Evolutionary conservation across 2,797 vertebrate genomes (phyloP), one percentile per base, ranked within the genome.

Genomic region (Arctocebus calabarensis): DNA sequence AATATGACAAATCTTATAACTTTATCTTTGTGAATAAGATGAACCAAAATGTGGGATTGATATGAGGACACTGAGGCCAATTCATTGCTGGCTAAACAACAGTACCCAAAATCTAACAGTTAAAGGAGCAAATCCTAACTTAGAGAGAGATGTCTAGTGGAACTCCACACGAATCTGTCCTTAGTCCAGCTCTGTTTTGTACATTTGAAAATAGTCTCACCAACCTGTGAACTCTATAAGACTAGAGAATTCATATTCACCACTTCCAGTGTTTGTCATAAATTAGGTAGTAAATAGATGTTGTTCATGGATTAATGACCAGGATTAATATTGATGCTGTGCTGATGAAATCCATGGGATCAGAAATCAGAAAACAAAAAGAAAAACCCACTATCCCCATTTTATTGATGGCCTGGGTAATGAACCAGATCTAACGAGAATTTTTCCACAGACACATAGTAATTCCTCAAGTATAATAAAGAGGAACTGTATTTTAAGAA

Each of bases 401-500:
- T 74, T 71, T 55, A 45, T 62, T 70, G 20, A 66, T 90, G 12
- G 16, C 7, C 1, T 45, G 37, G 37, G 34, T 14, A 96, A 88
- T 57, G 83, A 79, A 71, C 8, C 10, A 22, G 17, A 83, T 89
- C 12, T 87, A 84, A 87, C 73, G 22, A 89, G 45, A 68, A 89
- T 0, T 48, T 93, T 29, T 4, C 43, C 43, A 43, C 43, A 43
- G 34, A 83, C 2, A 84, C 61, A 75, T 48, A 3, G 57, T 2
- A 77, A 59, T 75, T 94, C 37, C 5, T 96, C 57, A 91, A 88
- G 86, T 91, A 74, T 43, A 90, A 64, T 59, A 90, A 27, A 90
- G 8, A 62, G 0, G 5, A 96, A 86, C 2, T 73, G 23, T 22
- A 17, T n/a, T 71, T 87, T 92, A 91, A 91, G 6, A 91, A 5